These are phyloP conservation scores for Punctoribates punctum DNA, from an alignment of 2,888 invertebrate species.

Conservation along the genomic window DNA sequence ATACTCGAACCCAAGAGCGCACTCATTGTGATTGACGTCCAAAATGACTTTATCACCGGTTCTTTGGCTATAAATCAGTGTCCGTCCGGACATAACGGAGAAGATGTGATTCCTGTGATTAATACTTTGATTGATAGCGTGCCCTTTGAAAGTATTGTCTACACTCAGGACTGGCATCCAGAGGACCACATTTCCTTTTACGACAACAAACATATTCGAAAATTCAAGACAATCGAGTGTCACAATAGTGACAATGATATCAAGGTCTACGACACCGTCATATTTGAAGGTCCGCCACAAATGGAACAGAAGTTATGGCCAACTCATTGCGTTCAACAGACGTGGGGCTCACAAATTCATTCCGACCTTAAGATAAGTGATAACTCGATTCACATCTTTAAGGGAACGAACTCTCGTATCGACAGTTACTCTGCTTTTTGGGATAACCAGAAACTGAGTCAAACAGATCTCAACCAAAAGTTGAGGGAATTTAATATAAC, in stretches of 20 bases:
- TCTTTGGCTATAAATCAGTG: conserved; percentile 88
- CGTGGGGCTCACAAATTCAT: conserved; percentile 91
- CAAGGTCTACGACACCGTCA: conserved; percentile 76
- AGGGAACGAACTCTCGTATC: conserved; percentile 88
- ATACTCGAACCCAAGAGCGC: conserved; percentile 80
- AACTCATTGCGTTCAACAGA: conserved; percentile 88
- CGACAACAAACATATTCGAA: conserved; percentile 76
- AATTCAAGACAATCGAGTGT: conserved; percentile 66
- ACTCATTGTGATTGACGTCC: conserved; percentile 90
- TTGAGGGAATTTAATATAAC: conserved; percentile 74
- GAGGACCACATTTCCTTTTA: conserved; percentile 92
- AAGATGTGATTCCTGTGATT: conserved; percentile 85
- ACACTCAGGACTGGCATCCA: conserved; percentile 97
- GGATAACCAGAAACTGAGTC: conserved; percentile 89
- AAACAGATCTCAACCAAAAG: conserved; percentile 77
- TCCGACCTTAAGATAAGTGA: conserved; percentile 71
- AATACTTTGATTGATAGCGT: conserved; percentile 76
- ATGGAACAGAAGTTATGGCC: conserved; percentile 88
- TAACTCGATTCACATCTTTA: conserved; percentile 74
- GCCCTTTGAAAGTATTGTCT: conserved; percentile 81
- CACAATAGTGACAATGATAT: conserved; percentile 13
- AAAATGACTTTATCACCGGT: conserved; percentile 96
- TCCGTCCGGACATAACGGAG: conserved; percentile 83
- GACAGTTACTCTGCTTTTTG: conserved; percentile 98
- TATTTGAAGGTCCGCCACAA: conserved; percentile 75